A percentile compares a stretch with the other conserved stretches of the same genome.
These are phyloP conservation scores for Copidosoma floridanum DNA, from an alignment of 1,140 invertebrate species.

Conservation along the genomic window DNA sequence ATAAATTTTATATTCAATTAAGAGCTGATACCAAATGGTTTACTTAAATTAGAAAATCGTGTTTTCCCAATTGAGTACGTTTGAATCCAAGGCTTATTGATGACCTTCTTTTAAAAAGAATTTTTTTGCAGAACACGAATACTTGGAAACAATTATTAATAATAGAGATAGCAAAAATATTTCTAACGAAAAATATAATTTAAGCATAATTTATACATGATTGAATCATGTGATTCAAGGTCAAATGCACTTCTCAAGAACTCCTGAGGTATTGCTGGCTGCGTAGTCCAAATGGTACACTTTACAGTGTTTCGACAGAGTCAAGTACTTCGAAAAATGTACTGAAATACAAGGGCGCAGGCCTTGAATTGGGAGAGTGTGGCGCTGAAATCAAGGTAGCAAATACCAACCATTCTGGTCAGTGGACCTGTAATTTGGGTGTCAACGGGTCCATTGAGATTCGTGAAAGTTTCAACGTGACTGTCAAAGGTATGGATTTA, in stretches of 20 bases:
- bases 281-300: conserved; percentile 41
- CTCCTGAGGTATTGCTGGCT: conserved; percentile 46
- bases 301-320: not conserved
- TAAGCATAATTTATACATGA: too few species aligned
- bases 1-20: too few species aligned
- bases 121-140: too few species aligned
- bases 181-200: too few species aligned
- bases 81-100: too few species aligned
- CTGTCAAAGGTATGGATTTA: conserved; percentile 40
- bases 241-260: conserved; percentile 38
- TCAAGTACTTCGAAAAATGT: not conserved
- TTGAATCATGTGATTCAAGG: too few species aligned
- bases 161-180: too few species aligned
- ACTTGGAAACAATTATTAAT: too few species aligned
- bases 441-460: conserved; percentile 34
- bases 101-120: too few species aligned
- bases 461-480: conserved; percentile 34
- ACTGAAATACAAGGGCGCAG: conserved; percentile 34
- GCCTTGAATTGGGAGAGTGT: conserved; percentile 42
- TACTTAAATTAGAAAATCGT: too few species aligned
- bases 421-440: conserved; percentile 46
- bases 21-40: too few species aligned
- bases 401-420: conserved; percentile 35
- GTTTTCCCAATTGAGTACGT: too few species aligned
- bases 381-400: conserved; percentile 33